phyloP scores from a whole-genome alignment of 2,888 invertebrate species.

The Allolobophora icterica region DNA sequence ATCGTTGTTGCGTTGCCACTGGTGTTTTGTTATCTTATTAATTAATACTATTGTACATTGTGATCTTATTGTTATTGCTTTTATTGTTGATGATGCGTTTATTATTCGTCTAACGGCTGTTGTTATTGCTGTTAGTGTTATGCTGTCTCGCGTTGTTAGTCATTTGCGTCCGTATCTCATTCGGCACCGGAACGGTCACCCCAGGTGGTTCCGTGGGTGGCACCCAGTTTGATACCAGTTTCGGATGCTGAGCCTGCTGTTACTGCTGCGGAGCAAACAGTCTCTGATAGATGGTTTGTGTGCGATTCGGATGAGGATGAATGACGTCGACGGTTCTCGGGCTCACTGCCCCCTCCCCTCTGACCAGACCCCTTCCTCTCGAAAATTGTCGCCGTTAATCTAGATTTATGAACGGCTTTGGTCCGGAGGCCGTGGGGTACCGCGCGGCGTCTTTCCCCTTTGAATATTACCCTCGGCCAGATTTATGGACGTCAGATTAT shows the following conservation, averaged over 20 bases:
- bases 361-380: background rate
- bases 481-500: background rate
- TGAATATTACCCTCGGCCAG: constrained; percentile 9
- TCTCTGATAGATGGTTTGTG: background rate
- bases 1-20: too few relatives aligned
- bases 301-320: background rate
- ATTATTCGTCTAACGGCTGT: too few relatives aligned
- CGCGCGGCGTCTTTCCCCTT: background rate
- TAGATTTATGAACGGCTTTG: constrained; percentile 11
- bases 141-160: too few relatives aligned
- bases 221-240: background rate
- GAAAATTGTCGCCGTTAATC: constrained; percentile 17
- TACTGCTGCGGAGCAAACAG: background rate
- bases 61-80: too few relatives aligned
- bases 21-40: too few relatives aligned
- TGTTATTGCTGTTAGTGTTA: too few relatives aligned
- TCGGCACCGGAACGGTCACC: too few relatives aligned
- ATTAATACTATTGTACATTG: too few relatives aligned
- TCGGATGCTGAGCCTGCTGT: background rate
- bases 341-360: background rate
- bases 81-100: too few relatives aligned
- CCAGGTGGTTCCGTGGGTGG: background rate
- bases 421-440: background rate
- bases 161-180: too few relatives aligned
- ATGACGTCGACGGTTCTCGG: background rate